Conservation (phyloP, 92 coral and sea anemone species). For the Diadumene lineata region DNA sequence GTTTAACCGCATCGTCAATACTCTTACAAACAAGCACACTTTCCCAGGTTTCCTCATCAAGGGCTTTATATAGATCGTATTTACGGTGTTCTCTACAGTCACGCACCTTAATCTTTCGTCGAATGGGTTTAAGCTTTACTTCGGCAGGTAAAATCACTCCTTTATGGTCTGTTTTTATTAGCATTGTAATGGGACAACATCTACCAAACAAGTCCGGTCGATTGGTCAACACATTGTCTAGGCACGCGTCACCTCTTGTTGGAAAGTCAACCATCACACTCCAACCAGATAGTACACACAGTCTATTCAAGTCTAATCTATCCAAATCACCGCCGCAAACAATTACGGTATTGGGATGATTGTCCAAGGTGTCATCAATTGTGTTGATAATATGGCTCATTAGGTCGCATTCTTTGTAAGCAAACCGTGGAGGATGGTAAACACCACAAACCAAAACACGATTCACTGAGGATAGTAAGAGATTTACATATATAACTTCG, state of each 20-base stretch:
- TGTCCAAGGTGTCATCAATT: conserved; percentile 43
- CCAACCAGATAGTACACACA: conserved; percentile 49
- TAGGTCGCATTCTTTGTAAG: conserved; percentile 42
- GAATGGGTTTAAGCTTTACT: conserved; percentile 16
- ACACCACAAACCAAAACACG: conserved; percentile 45
- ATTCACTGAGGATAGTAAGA: conserved; percentile 51
- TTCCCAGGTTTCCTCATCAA: conserved; percentile 35
- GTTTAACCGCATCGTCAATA: conserved; percentile 28
- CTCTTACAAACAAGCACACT: conserved; percentile 15
- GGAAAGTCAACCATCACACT: conserved; percentile 50
- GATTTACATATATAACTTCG: conserved; percentile 38
- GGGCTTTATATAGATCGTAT: conserved; percentile 27
- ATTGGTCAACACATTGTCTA: conserved; percentile 61
- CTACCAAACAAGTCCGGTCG: conserved; percentile 59
- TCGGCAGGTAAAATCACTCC: conserved; percentile 65
- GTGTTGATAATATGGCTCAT: conserved; percentile 39
- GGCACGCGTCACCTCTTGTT: conserved; percentile 53
- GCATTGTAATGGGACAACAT: conserved; percentile 45
- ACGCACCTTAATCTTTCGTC: conserved; percentile 25
- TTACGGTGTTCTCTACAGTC: conserved; percentile 63
- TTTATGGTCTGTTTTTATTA: conserved; percentile 59
- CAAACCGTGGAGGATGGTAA: conserved; percentile 58
- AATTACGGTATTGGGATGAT: conserved; percentile 51
- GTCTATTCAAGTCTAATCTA: conserved; percentile 35
- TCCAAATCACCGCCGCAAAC: conserved; percentile 60